Percentiles rank a stretch among this genome's conserved stretches.
phyloP scores from a whole-genome alignment of 2,888 invertebrate species.

The Phengaris arion region DNA sequence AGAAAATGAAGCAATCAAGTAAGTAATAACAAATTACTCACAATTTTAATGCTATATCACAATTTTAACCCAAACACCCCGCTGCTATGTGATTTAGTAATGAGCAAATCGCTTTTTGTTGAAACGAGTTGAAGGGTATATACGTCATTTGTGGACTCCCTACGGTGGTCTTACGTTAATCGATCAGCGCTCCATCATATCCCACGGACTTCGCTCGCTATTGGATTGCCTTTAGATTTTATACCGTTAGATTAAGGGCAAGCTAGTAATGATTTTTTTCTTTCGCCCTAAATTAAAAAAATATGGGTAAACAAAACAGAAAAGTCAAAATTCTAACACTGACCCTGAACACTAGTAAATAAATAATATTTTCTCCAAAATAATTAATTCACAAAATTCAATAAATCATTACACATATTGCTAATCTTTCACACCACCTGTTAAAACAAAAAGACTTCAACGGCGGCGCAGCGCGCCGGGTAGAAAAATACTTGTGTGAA shows the following conservation, averaged over 20 bases:
- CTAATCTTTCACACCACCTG: background rate
- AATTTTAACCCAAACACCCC: slow-evolving; percentile 46
- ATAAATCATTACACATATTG: background rate
- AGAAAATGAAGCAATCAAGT: background rate
- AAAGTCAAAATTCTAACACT: no score
- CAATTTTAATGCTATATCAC: background rate
- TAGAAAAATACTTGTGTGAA: slow-evolving; percentile 53
- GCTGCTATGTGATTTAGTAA: slow-evolving; percentile 54
- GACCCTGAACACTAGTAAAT: no score
- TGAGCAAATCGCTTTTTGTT: slow-evolving; percentile 62
- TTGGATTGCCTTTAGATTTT: background rate
- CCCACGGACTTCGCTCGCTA: slow-evolving; percentile 37
- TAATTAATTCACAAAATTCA: background rate
- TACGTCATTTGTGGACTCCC: slow-evolving; percentile 63
- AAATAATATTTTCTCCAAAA: no score
- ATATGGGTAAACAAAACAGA: no score
- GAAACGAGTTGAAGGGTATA: slow-evolving; percentile 61
- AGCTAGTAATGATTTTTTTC: no score
- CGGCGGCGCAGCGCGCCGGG: slow-evolving; percentile 13
- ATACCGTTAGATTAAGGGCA: no score
- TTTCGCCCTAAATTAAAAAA: no score
- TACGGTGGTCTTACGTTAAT: slow-evolving; percentile 49
- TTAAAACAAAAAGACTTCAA: background rate
- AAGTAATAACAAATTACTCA: background rate
- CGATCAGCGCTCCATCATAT: slow-evolving; percentile 65